phyloP scores from a whole-genome alignment of 1,140 invertebrate genomes.

The Gerris buenoi region DNA sequence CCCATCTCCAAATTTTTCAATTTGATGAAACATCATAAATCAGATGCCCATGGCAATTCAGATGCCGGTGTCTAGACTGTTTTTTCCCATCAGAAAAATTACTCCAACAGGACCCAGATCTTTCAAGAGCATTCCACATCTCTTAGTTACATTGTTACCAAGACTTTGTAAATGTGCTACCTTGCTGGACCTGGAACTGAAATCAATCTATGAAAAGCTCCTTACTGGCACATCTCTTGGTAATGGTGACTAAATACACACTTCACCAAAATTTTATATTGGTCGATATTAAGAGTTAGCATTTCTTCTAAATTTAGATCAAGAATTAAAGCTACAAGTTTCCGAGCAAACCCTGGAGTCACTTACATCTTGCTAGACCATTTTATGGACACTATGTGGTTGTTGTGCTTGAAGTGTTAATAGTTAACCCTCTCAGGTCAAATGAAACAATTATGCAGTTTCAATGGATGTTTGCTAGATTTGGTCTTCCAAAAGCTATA shows the following conservation, averaged over 20 bases:
- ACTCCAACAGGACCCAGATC: background rate
- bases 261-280: background rate
- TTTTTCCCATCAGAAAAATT: background rate
- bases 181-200: background rate
- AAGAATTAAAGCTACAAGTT: background rate
- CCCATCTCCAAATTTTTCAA: conserved; percentile 5
- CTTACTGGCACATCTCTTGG: background rate
- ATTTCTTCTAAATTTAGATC: background rate
- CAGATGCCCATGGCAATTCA: background rate
- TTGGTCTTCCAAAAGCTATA: background rate
- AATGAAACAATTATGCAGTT: background rate
- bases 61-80: background rate
- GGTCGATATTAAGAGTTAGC: background rate
- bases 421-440: background rate
- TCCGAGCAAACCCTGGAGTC: background rate
- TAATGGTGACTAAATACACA: background rate
- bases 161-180: background rate
- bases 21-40: conserved; percentile 5
- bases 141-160: background rate
- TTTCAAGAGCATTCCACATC: background rate
- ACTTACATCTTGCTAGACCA: background rate
- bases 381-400: conserved; percentile 19
- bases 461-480: background rate
- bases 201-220: background rate
- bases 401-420: conserved; percentile 18